Base-by-base conservation (phyloP, 2,888 invertebrate genomes). In the Nipponacmea schrenckii region DNA sequence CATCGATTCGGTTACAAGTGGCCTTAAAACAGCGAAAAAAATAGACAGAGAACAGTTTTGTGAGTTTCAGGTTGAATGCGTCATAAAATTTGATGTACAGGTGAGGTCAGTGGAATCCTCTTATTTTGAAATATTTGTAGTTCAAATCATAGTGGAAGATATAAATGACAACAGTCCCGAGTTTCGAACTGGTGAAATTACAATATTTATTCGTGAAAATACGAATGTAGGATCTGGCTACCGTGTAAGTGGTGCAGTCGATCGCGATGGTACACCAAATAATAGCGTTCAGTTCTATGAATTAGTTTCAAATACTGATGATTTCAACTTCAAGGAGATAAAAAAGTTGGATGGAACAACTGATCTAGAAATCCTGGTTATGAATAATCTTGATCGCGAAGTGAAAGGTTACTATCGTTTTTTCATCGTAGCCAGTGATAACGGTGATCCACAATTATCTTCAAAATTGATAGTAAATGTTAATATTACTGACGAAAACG, bases 151-250 rank as follows among this genome's bases (percentile, higher is more conserved):
- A 39, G 56, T 80, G 0, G 64, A 73, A 39, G 80, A 80, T 70
- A 66, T 74, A 14, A 80, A 80, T 65, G 80, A 80, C 63, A 79
- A 80, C 69, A 20, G 73, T 17, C 80, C 80, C 17, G 70, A 31
- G 24, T 80, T 80, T 70, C 72, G 69, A 3, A 62, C n/a, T 2
- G n/a, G 48, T 26, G 44, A 48, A 17, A 14, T 56, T 26, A 65
- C 44, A 12, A 15, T 71, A 7, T 44, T 62, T 24, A 63, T 71
- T 44, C 48, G 63, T 14, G 71, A 71, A 63, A 67, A 67, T 15
- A 39, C 50, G n/a, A 17, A 56, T 26, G 15, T 67, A 7, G 56
- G 46, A 12, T 17, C 45, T 20, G 20, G 46, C 27, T 62, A 63
- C 27, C 31, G 62, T 27, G 10, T 65, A 20, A 24, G 24, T 67